Base-by-base conservation (phyloP, 1,140 invertebrate species). In the Trichonephila clavata region DNA sequence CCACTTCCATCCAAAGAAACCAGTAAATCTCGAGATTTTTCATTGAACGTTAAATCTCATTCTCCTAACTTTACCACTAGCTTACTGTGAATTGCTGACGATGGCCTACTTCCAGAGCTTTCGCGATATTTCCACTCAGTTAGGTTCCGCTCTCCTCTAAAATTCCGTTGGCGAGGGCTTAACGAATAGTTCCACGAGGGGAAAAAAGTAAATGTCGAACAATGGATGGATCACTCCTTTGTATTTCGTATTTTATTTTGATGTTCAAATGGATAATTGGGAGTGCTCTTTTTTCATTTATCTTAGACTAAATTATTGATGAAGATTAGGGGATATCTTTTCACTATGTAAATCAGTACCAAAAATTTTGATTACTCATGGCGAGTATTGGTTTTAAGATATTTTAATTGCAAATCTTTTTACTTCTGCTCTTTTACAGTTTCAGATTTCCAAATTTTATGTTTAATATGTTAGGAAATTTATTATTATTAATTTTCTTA, bases 41-140 rank as follows among this genome's bases (percentile, higher is more conserved):
- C 71, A 77, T 77, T 77, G 71, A 39, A 77, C 27, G 71, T 77
- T 77, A 77, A 77, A 77, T 77, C 71, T 77, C 18, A 77, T 77
- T 77, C 71, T 77, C 71, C 27, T 77, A 77, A 77, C 71, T 77
- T 77, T 77, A 77, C 71, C 27, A 39, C 71, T 39, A 6, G 71
- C 71, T 77, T 39, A 77, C 32, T 77, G 24, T 27, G 83, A 59
- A 84, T 24, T 84, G 83, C 83, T 84, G 83, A 84, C 83, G 43
- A 84, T 60, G 83, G 83, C 43, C 83, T 84, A 84, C 57, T 84
- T 84, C 27, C 57, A 24, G 57, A 24, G 83, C 43, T 84, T 60
- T 84, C 83, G 83, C 83, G 57, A 84, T 84, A 60, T 84, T 84
- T 84, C 83, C 57, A 60, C 83, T 84, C 57, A 60, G 83, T 59